Percentiles rank a stretch among this genome's conserved stretches.
Evolutionary conservation across 2,113 vertebrate species (phyloP).

Genomic region (Forbesichthys papilliferus): DNA sequence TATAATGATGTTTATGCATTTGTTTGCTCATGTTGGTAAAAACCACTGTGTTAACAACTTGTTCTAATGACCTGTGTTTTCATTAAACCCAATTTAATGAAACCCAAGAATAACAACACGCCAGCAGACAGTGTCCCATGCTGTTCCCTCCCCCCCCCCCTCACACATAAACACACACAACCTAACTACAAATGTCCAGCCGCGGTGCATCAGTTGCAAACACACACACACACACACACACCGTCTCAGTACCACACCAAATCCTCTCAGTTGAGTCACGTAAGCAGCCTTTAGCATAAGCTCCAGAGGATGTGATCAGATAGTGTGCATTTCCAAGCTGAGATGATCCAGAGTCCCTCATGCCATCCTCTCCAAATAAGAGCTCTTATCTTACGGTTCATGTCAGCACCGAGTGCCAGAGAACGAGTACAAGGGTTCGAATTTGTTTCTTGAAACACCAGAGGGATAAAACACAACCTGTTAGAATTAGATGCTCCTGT

Average conservation of each 20-base stretch:
- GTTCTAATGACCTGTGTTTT: background rate
- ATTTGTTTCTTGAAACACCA: slow-evolving; percentile 16
- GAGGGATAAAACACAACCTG: background rate
- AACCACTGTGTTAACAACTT: too few relatives aligned
- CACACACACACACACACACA: slow-evolving; percentile 11
- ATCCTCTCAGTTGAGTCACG: slow-evolving; percentile 32
- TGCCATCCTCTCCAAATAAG: slow-evolving; percentile 17
- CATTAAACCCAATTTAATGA: slow-evolving; percentile 25
- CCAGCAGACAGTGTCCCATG: slow-evolving; percentile 20
- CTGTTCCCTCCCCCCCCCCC: too few relatives aligned
- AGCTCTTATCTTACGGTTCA: slow-evolving; percentile 26
- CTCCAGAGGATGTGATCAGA: slow-evolving; percentile 32
- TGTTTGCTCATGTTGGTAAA: too few relatives aligned
- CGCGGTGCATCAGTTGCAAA: slow-evolving; percentile 3
- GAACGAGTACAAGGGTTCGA: background rate
- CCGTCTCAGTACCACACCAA: slow-evolving; percentile 9
- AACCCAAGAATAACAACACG: slow-evolving; percentile 1
- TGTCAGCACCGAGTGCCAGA: slow-evolving; percentile 5
- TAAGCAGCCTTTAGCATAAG: slow-evolving; percentile 27
- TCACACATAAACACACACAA: too few relatives aligned
- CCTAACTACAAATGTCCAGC: background rate
- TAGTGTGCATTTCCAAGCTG: slow-evolving; percentile 15
- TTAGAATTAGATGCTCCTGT: background rate
- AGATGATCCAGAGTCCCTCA: slow-evolving; percentile 28
- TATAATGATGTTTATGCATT: too few relatives aligned